Percentiles rank a stretch among this genome's conserved stretches.
phyloP scores from a whole-genome alignment of 1,140 invertebrate genomes.

The Dreissena rostriformis region DNA sequence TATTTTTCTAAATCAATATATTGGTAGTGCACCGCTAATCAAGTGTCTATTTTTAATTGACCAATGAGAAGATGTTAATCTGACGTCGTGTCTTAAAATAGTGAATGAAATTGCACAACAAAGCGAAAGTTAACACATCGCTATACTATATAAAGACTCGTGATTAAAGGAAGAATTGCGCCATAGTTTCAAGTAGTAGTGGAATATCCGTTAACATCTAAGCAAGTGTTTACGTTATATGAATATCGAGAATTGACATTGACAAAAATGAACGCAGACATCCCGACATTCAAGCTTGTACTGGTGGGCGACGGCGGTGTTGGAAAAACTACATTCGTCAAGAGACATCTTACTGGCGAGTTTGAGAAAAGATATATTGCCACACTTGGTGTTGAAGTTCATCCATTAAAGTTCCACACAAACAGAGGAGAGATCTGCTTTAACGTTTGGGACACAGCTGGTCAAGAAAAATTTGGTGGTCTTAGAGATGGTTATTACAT shows the following conservation, averaged over 20 bases:
- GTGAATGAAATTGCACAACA: conserved; percentile 57
- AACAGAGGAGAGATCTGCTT: conserved; percentile 98
- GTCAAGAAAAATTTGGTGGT: conserved; percentile 99
- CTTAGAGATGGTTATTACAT: conserved; percentile 99
- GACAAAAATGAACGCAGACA: too few species aligned
- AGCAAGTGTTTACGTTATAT: too few species aligned
- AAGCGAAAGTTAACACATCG: conserved; percentile 38
- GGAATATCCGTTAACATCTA: too few species aligned
- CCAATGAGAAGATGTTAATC: too few species aligned
- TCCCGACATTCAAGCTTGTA: conserved; percentile 86
- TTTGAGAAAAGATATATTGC: conserved; percentile 99
- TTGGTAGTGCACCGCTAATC: too few species aligned
- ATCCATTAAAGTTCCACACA: conserved; percentile 98
- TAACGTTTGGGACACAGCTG: conserved; percentile 99
- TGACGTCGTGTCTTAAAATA: too few species aligned
- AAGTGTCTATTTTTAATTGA: too few species aligned
- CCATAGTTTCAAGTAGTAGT: too few species aligned
- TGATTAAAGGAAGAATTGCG: too few species aligned
- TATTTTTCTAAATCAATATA: too few species aligned
- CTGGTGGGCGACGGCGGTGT: conserved; percentile 99
- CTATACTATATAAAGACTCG: too few species aligned
- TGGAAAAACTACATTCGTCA: conserved; percentile 99
- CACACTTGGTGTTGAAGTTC: conserved; percentile 99
- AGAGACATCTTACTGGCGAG: conserved; percentile 99
- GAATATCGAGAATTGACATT: too few species aligned